These are phyloP conservation scores for Leucosticte australis DNA, from an alignment of 2,113 vertebrate genomes.

Conservation along the genomic window DNA sequence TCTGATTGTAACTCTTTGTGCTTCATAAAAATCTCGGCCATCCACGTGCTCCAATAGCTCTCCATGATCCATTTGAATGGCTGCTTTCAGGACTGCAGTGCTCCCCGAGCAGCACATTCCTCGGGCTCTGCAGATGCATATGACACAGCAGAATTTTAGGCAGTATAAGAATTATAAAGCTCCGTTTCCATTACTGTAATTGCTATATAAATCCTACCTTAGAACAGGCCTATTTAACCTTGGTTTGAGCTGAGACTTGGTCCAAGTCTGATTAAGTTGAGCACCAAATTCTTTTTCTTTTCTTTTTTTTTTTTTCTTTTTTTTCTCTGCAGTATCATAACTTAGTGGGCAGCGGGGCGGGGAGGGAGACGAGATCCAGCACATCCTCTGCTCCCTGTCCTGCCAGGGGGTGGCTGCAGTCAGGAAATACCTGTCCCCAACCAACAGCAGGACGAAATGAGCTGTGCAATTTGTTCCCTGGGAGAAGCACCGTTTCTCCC, in stretches of 20 bases:
- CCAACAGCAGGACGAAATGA: not conserved
- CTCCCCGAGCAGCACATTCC: not conserved
- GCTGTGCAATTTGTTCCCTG: not conserved
- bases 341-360: not conserved
- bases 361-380: not conserved
- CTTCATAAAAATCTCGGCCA: not conserved
- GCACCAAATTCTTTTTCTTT: not conserved
- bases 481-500: constrained; percentile 1
- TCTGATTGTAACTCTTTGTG: not conserved
- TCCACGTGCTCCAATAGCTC: not conserved
- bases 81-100: constrained; percentile 57
- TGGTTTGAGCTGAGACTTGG: constrained; percentile 21
- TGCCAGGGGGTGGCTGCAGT: not conserved
- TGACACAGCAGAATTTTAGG: constrained; percentile 62
- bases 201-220: constrained; percentile 61
- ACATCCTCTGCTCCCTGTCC: not conserved
- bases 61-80: constrained; percentile 5
- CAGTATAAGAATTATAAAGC: constrained; percentile 56
- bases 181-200: constrained; percentile 66
- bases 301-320: not conserved
- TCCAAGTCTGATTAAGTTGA: constrained; percentile 18
- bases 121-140: constrained; percentile 48
- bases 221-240: constrained; percentile 58
- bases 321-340: not conserved
- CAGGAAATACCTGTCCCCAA: not conserved